These are phyloP conservation scores for Cryptocephalus moraei DNA, from an alignment of 2,888 invertebrate genomes.

Conservation along the genomic window DNA sequence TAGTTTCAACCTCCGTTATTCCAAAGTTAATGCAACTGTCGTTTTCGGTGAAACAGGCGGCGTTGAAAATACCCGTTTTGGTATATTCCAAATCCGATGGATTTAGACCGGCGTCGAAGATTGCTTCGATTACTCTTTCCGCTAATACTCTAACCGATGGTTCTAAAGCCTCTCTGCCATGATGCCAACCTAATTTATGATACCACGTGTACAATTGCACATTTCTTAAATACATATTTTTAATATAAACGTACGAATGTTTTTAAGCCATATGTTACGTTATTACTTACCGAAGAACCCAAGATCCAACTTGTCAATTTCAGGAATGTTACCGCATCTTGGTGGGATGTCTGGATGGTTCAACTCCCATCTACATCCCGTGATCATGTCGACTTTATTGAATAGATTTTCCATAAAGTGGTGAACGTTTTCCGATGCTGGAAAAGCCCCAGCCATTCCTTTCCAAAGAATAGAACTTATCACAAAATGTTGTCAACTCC, in stretches of 20 bases:
- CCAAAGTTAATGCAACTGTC: conserved; percentile 80
- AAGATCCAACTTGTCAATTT: conserved; percentile 44
- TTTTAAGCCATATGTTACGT: too few species aligned
- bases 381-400: conserved; percentile 74
- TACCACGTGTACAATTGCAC: too few species aligned
- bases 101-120: conserved; percentile 54
- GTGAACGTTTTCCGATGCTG: conserved; percentile 63
- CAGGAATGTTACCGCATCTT: conserved; percentile 55
- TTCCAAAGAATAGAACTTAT: conserved; percentile 2
- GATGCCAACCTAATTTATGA: too few species aligned
- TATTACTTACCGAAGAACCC: too few species aligned
- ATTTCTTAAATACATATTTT: too few species aligned
- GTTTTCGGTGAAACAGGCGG: conserved; percentile 62
- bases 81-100: conserved; percentile 59
- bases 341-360: conserved; percentile 48
- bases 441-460: conserved; percentile 58
- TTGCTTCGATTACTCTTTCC: conserved; percentile 49
- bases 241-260: too few species aligned
- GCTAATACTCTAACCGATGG: too few species aligned
- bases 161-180: too few species aligned
- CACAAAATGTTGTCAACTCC: too few species aligned
- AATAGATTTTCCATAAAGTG: conserved; percentile 62
- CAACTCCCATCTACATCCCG: conserved; percentile 66
- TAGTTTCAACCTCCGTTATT: too few species aligned
- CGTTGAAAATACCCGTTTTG: conserved; percentile 71